A percentile compares a stretch with the other conserved stretches of the same genome.
phyloP scores from a whole-genome alignment of 1,140 invertebrate genomes.

The Nautilus pompilius region DNA sequence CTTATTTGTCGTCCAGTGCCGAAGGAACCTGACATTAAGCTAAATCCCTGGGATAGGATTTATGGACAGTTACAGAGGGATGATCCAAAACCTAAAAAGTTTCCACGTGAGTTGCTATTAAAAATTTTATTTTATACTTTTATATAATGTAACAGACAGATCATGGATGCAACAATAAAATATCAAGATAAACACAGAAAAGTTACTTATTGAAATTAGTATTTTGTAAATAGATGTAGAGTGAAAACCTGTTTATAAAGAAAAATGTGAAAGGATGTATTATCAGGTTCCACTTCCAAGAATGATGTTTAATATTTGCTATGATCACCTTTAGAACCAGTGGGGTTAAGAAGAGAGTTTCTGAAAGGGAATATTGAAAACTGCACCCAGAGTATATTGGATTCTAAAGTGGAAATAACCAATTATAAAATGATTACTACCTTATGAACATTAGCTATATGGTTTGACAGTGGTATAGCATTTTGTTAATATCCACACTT shows the following conservation, averaged over 20 bases:
- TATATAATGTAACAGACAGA: background rate
- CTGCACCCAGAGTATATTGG: background rate
- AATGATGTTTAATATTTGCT: background rate
- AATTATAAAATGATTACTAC: background rate
- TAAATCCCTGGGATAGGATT: slow-evolving; percentile 8
- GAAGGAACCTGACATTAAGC: background rate
- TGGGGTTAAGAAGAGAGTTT: too few relatives aligned
- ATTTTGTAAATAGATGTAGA: background rate
- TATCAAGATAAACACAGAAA: background rate
- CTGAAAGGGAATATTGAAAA: background rate
- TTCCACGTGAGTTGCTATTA: background rate
- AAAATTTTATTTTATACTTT: background rate
- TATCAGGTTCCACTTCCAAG: slow-evolving; percentile 3
- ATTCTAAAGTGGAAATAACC: background rate
- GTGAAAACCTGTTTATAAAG: background rate
- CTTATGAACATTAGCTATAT: background rate
- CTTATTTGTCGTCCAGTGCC: background rate
- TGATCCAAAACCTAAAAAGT: slow-evolving; percentile 2
- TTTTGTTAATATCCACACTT: too few relatives aligned
- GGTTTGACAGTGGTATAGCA: background rate
- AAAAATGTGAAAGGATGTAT: background rate
- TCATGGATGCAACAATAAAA: background rate
- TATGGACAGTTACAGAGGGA: slow-evolving; percentile 1
- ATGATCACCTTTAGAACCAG: background rate
- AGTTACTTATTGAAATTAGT: background rate